Evolutionary conservation across 2,888 invertebrate species (phyloP).

Genomic region (Elmis aenea): DNA sequence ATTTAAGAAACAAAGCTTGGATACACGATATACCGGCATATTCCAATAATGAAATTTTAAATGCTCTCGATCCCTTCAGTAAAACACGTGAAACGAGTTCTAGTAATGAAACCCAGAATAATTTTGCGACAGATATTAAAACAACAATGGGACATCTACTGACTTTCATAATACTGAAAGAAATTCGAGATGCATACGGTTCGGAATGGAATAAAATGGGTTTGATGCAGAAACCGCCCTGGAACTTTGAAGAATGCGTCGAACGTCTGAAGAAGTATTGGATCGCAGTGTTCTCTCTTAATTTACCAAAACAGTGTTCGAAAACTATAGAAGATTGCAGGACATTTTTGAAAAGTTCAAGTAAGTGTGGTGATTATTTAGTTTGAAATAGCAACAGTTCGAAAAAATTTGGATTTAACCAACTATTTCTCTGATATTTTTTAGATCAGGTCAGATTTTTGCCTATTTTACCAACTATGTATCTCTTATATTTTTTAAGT

Average conservation of each 20-base stretch:
- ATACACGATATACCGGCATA: conserved; percentile 47
- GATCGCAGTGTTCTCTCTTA: conserved; percentile 54
- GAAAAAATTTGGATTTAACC: too few relatives aligned
- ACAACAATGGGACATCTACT: conserved; percentile 28
- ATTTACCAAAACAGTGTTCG: conserved; percentile 37
- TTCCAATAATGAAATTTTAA: conserved; percentile 30
- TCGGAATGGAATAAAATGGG: conserved; percentile 52
- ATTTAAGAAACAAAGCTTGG: conserved; percentile 54
- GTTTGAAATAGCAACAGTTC: too few relatives aligned
- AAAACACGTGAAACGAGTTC: conserved; percentile 4
- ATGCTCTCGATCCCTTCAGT: conserved; percentile 8
- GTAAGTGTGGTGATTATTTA: too few relatives aligned
- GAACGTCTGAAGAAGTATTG: conserved; percentile 56
- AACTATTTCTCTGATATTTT: too few relatives aligned
- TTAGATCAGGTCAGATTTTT: too few relatives aligned
- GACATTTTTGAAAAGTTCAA: conserved; percentile 23
- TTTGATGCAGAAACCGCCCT: conserved; percentile 51
- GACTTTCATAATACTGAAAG: conserved; percentile 46
- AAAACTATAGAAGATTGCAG: conserved; percentile 33
- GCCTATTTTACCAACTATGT: too few relatives aligned
- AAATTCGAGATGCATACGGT: conserved; percentile 56
- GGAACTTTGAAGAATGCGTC: conserved; percentile 52
- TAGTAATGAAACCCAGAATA: conserved; percentile 10
- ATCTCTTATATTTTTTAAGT: too few relatives aligned
- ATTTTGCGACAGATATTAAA: conserved; percentile 28